Conservation (phyloP, 37 sponge, comb jelly and placozoan genomes). For the Dysidea cf. avara region DNA sequence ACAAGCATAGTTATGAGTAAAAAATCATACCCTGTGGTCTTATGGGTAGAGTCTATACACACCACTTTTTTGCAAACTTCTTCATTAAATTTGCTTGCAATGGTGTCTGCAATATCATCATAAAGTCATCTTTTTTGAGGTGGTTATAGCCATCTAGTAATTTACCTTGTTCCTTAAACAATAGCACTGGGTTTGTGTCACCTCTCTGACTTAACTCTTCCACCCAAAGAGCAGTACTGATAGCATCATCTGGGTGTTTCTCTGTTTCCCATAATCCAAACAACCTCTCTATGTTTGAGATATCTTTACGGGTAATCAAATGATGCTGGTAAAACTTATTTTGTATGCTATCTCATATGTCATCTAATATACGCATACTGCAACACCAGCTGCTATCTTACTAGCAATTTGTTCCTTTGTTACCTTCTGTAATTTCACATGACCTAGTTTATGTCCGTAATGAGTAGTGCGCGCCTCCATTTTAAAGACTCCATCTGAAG, state of each 20-base stretch:
- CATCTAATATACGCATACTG: conserved; percentile 24
- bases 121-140: background rate
- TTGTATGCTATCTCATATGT: conserved; percentile 20
- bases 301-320: background rate
- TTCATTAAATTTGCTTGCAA: background rate
- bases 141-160: background rate
- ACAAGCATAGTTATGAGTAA: conserved; percentile 10
- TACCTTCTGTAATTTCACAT: conserved; percentile 8
- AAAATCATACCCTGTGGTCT: conserved; percentile 8
- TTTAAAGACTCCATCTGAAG: background rate
- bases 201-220: background rate
- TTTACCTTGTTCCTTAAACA: background rate
- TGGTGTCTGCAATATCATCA: conserved; percentile 5
- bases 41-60: conserved; percentile 8
- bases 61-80: conserved; percentile 4
- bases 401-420: conserved; percentile 15
- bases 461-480: conserved; percentile 8
- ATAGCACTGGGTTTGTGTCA: background rate
- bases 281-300: background rate
- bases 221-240: conserved; percentile 1
- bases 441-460: conserved; percentile 27
- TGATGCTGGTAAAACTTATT: background rate
- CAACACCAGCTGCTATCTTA: conserved; percentile 23
- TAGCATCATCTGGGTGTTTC: conserved; percentile 2
- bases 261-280: background rate